Conservation (phyloP, 2,113 vertebrate genomes). For the Clinocottus analis region DNA sequence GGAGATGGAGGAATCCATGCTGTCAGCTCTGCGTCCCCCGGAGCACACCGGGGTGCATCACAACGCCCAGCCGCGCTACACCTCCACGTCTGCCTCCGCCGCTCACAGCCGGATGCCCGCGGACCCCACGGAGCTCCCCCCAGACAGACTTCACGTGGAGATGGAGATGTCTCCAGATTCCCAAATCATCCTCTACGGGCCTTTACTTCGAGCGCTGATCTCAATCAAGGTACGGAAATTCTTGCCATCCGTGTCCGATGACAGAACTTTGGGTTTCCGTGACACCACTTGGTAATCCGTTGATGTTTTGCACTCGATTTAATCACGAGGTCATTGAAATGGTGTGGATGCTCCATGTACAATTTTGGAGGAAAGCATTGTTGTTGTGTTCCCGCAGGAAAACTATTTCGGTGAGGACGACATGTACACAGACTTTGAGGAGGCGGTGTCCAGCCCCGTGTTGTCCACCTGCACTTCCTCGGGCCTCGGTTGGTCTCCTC, state of each 20-base stretch:
- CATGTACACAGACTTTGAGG: conserved; percentile 98
- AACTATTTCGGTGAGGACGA: conserved; percentile 99
- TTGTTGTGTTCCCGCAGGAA: conserved; percentile 82
- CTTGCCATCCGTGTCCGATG: too few relatives aligned
- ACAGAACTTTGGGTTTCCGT: not conserved
- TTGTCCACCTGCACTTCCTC: conserved; percentile 92
- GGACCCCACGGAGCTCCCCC: conserved; percentile 93
- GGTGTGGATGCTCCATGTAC: not conserved
- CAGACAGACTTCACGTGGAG: conserved; percentile 94
- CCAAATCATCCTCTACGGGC: conserved; percentile 94
- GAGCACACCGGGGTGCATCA: conserved; percentile 85
- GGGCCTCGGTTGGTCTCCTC: conserved; percentile 93
- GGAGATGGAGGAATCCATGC: conserved; percentile 96
- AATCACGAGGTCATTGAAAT: not conserved
- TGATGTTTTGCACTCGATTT: not conserved
- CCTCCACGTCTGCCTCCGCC: conserved; percentile 61
- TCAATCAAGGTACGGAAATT: conserved; percentile 90
- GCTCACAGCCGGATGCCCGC: conserved; percentile 77
- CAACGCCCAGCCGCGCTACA: conserved; percentile 68
- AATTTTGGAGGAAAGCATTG: not conserved
- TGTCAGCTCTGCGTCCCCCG: conserved; percentile 89
- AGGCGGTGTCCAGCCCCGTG: conserved; percentile 91
- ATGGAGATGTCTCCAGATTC: conserved; percentile 96
- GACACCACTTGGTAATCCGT: not conserved
- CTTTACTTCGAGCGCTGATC: conserved; percentile 91